Evolutionary conservation across 2,888 invertebrate genomes (phyloP).

Genomic region (Timandra comae): DNA sequence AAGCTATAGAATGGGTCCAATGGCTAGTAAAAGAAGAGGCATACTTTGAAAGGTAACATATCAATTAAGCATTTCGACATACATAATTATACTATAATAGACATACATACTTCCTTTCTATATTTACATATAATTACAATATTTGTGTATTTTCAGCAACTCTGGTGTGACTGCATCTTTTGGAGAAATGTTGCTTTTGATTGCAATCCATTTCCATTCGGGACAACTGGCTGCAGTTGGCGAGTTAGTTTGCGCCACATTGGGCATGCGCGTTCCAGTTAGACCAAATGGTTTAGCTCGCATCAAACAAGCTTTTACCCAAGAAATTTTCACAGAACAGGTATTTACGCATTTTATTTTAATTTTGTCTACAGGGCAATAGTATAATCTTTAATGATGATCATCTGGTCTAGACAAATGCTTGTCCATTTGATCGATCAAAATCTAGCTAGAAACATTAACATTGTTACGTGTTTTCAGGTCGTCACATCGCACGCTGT

Average conservation of each 20-base stretch:
- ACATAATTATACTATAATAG: neutral
- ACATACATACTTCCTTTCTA: neutral
- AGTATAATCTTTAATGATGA: no score
- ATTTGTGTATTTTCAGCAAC: slow-evolving; percentile 66
- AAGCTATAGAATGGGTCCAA: slow-evolving; percentile 93
- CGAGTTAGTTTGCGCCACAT: slow-evolving; percentile 93
- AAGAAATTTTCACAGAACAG: slow-evolving; percentile 98
- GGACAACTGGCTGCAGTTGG: slow-evolving; percentile 95
- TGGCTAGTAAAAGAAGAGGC: slow-evolving; percentile 95
- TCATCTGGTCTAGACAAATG: no score
- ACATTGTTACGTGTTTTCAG: no score
- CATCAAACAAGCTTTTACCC: slow-evolving; percentile 95
- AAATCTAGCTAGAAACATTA: no score
- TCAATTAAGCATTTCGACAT: no score
- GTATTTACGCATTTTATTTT: slow-evolving; percentile 51
- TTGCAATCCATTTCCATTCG: slow-evolving; percentile 98
- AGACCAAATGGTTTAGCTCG: slow-evolving; percentile 90
- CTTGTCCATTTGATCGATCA: no score
- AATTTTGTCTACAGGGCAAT: no score
- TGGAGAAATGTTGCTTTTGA: slow-evolving; percentile 95
- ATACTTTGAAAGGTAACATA: slow-evolving; percentile 84
- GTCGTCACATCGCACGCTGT: slow-evolving; percentile 97
- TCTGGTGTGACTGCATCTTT: slow-evolving; percentile 92
- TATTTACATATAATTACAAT: neutral
- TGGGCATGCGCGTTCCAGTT: slow-evolving; percentile 96